Conservation (phyloP, 2,113 vertebrate genomes). For the Coryphaenoides rupestris region DNA sequence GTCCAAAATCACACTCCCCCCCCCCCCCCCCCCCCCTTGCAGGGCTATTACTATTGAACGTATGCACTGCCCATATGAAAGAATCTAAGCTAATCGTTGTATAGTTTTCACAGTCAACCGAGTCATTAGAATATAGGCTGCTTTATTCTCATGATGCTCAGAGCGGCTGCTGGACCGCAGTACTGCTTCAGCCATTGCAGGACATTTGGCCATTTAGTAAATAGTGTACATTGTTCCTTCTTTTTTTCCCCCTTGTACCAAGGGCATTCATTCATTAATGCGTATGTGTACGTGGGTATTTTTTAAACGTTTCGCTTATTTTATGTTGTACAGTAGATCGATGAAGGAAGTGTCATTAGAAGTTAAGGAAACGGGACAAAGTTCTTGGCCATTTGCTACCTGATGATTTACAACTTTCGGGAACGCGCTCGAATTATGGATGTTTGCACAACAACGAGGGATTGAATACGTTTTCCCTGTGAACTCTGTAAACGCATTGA, state of each 20-base stretch:
- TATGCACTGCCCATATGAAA: too few relatives aligned
- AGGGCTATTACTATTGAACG: too few relatives aligned
- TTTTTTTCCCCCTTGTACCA: constrained; percentile 76
- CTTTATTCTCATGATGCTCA: constrained; percentile 49
- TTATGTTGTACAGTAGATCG: constrained; percentile 46
- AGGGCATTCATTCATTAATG: constrained; percentile 57
- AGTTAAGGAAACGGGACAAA: constrained; percentile 6
- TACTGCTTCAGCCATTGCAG: constrained; percentile 66
- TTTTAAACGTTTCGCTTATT: constrained; percentile 49
- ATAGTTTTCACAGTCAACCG: background rate
- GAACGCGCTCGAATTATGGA: constrained; percentile 7
- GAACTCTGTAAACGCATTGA: constrained; percentile 39
- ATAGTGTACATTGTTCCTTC: constrained; percentile 50
- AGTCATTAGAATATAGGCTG: constrained; percentile 33
- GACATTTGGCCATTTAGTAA: constrained; percentile 68
- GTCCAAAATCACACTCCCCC: too few relatives aligned
- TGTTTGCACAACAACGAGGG: constrained; percentile 17
- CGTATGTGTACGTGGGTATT: constrained; percentile 21
- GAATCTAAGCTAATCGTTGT: too few relatives aligned
- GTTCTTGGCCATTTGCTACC: constrained; percentile 8
- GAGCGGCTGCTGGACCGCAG: constrained; percentile 42
- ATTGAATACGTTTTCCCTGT: constrained; percentile 33
- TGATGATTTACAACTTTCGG: constrained; percentile 1
- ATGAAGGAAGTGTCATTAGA: constrained; percentile 15
- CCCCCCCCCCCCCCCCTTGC: too few relatives aligned